These are phyloP conservation scores for Tenthredo distinguenda DNA, from an alignment of 2,888 invertebrate species.

Conservation along the genomic window DNA sequence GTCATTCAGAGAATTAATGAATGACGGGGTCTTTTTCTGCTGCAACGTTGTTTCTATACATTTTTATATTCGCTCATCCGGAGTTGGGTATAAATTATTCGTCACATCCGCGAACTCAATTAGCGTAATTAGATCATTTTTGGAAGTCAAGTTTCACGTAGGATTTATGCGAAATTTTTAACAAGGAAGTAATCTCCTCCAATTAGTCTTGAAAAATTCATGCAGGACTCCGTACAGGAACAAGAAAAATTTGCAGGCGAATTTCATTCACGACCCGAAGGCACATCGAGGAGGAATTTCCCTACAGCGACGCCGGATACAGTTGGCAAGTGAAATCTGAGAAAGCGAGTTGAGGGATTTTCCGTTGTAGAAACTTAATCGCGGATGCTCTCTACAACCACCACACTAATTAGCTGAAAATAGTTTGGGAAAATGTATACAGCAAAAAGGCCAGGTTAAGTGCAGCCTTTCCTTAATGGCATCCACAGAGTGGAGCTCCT, in stretches of 20 bases:
- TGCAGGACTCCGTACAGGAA: neutral
- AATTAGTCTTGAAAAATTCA: neutral
- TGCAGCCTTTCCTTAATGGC: constrained; percentile 30
- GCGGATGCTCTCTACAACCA: constrained; percentile 55
- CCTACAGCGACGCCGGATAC: neutral
- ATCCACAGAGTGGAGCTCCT: neutral
- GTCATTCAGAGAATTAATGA: neutral
- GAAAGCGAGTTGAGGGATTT: neutral
- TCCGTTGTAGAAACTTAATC: constrained; percentile 56
- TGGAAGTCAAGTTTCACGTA: neutral
- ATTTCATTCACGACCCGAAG: neutral
- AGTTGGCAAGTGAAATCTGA: constrained; percentile 23
- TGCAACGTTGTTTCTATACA: neutral
- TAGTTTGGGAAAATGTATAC: constrained; percentile 34
- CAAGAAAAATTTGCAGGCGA: neutral
- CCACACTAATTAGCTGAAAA: constrained; percentile 53
- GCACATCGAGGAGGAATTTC: neutral
- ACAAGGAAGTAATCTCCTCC: neutral
- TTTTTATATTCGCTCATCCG: neutral
- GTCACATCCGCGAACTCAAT: neutral
- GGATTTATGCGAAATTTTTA: neutral
- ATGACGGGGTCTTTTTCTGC: neutral
- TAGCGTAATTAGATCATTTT: neutral
- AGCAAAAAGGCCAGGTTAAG: constrained; percentile 28
- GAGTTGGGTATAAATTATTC: neutral